Conservation (phyloP, 2,888 invertebrate species). For the Latheticus oryzae region DNA sequence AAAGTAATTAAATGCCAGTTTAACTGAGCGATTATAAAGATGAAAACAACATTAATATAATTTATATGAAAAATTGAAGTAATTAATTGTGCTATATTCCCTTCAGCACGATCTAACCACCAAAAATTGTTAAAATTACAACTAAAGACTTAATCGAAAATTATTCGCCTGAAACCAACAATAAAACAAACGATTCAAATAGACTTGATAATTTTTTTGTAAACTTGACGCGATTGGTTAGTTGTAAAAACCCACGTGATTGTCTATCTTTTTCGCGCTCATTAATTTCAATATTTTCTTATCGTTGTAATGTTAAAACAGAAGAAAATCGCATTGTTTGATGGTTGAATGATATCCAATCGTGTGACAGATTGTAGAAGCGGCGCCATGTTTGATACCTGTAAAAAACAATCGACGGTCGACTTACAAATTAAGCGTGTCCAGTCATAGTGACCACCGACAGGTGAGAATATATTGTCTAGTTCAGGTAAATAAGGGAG, state of each 20-base stretch:
- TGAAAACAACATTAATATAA: slow-evolving; percentile 28
- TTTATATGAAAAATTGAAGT: slow-evolving; percentile 34
- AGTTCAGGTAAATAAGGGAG: slow-evolving; percentile 53
- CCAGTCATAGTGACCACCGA: slow-evolving; percentile 53
- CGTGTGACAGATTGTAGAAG: slow-evolving; percentile 52
- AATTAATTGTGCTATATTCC: slow-evolving; percentile 13
- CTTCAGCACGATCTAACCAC: background rate
- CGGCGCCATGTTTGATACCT: slow-evolving; percentile 57
- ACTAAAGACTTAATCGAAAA: slow-evolving; percentile 16
- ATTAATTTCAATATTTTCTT: background rate
- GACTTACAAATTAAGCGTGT: slow-evolving; percentile 57
- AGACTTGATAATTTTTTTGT: slow-evolving; percentile 7
- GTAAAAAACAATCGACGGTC: slow-evolving; percentile 57
- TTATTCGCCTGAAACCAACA: slow-evolving; percentile 9
- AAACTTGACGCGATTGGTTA: slow-evolving; percentile 1
- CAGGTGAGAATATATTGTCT: slow-evolving; percentile 58
- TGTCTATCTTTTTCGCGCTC: slow-evolving; percentile 17
- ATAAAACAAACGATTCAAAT: background rate
- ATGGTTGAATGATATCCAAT: slow-evolving; percentile 57
- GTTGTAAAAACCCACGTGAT: no score
- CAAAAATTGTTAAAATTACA: slow-evolving; percentile 7
- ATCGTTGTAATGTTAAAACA: slow-evolving; percentile 29
- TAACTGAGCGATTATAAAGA: slow-evolving; percentile 32
- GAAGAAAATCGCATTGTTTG: slow-evolving; percentile 45
- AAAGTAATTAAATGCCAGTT: slow-evolving; percentile 39